Base-by-base conservation (phyloP, 2,888 invertebrate species). In the Leucania comma region DNA sequence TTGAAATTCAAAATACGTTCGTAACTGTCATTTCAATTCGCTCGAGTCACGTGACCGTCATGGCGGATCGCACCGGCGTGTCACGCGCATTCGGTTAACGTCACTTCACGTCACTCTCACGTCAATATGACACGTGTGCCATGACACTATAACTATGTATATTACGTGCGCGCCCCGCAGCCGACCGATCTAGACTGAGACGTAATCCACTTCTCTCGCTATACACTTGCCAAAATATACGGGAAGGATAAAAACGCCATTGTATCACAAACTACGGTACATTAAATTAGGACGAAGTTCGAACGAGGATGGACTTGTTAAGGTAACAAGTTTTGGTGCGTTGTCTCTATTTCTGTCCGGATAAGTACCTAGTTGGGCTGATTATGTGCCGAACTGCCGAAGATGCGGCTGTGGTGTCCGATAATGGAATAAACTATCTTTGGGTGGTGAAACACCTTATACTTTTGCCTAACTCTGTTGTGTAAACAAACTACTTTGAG, bases 171-270 rank as follows among this genome's bases (percentile, higher is more conserved):
- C 89, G 86, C 89, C 86, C 88, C 86, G 77, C 91, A 90, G 86
- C 89, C 90, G 92, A 87, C 90, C 89, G 92, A 89, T 92, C 91
- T 92, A 92, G 91, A 94, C 93, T 94, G 93, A 92, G 89, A 91
- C 90, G 88, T 89, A 90, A 88, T 88, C 87, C 86, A 89, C 88
- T 88, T 88, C 88, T 88, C 88, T 87, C 89, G 86, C 79, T 87
- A 83, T 87, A 87, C 85, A 86, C 88, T 91, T 90, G 89, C 88
- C 90, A 90, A 93, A 93, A 91, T 89, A 89, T 85, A 86, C 88
- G 87, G 81, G 77, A 86, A 89, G 89, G 86, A 91, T 90, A 90
- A 92, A 92, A 92, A 90, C 89, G 84, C 87, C 90, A 90, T 91
- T 89, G 90, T 89, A 89, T 88, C 86, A 87, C 88, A 91, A 91